Evolutionary conservation across 2,888 invertebrate genomes (phyloP).

Genomic region (Monopis laevigella): DNA sequence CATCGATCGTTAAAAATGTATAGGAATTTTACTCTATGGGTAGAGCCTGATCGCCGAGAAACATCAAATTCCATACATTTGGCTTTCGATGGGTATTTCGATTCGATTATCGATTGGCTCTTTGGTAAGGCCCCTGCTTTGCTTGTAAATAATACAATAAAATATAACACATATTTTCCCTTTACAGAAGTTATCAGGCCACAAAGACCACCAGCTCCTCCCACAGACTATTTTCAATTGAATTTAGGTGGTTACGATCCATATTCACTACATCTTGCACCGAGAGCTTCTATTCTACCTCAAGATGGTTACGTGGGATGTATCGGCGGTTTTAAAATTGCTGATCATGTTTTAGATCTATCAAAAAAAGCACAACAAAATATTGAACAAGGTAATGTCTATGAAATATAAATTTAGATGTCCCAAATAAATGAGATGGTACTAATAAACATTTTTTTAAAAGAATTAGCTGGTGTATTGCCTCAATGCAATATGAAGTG

Average conservation of each 20-base stretch:
- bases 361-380: slow-evolving; percentile 75
- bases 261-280: slow-evolving; percentile 70
- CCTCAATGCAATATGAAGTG: slow-evolving; percentile 91
- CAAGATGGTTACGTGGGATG: slow-evolving; percentile 86
- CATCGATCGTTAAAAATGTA: too few species aligned
- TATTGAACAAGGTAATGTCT: slow-evolving; percentile 70
- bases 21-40: too few species aligned
- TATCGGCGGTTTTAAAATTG: slow-evolving; percentile 87
- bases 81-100: too few species aligned
- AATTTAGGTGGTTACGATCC: slow-evolving; percentile 88
- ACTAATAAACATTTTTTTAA: neutral
- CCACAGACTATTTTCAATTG: slow-evolving; percentile 88
- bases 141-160: too few species aligned
- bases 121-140: too few species aligned
- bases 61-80: too few species aligned
- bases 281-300: slow-evolving; percentile 40
- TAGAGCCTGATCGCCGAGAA: too few species aligned
- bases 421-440: neutral
- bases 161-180: too few species aligned
- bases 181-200: slow-evolving; percentile 84
- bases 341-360: slow-evolving; percentile 80
- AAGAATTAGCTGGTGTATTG: slow-evolving; percentile 75
- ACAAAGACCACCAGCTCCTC: slow-evolving; percentile 88
- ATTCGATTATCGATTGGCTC: too few species aligned
- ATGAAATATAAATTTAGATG: neutral